Conservation (phyloP, 2,113 vertebrate genomes). For the Cyprinodon tularosa region DNA sequence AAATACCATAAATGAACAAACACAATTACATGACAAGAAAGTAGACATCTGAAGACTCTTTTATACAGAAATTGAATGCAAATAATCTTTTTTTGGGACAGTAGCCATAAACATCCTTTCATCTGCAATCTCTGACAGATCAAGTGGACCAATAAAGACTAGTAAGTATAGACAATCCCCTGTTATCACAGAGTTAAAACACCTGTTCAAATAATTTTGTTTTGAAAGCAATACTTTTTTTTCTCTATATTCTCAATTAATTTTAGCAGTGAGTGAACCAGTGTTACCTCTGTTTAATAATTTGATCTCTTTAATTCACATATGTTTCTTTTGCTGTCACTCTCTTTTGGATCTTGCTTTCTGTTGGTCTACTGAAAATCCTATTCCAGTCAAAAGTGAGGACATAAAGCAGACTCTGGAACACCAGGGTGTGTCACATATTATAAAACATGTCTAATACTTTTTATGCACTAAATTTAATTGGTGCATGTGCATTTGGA, state of each 20-base stretch:
- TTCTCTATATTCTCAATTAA: slow-evolving; percentile 4
- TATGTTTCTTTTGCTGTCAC: neutral
- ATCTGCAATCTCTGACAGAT: slow-evolving; percentile 24
- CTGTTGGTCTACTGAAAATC: neutral
- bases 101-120: slow-evolving; percentile 27
- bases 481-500: neutral
- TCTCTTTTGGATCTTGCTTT: neutral
- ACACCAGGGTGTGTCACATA: neutral
- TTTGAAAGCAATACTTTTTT: slow-evolving; percentile 6
- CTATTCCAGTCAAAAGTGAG: neutral
- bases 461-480: neutral
- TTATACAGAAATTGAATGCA: slow-evolving; percentile 16
- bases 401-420: neutral
- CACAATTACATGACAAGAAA: slow-evolving; percentile 48
- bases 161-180: slow-evolving; percentile 32
- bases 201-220: slow-evolving; percentile 15
- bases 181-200: slow-evolving; percentile 41
- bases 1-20: slow-evolving; percentile 51
- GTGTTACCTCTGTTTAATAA: neutral
- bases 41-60: slow-evolving; percentile 20
- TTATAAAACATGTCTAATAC: neutral
- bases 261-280: slow-evolving; percentile 16
- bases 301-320: neutral
- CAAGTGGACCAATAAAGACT: slow-evolving; percentile 14
- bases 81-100: slow-evolving; percentile 25